phyloP scores from a whole-genome alignment of 2,888 invertebrate species.

The Mayetiola destructor region DNA sequence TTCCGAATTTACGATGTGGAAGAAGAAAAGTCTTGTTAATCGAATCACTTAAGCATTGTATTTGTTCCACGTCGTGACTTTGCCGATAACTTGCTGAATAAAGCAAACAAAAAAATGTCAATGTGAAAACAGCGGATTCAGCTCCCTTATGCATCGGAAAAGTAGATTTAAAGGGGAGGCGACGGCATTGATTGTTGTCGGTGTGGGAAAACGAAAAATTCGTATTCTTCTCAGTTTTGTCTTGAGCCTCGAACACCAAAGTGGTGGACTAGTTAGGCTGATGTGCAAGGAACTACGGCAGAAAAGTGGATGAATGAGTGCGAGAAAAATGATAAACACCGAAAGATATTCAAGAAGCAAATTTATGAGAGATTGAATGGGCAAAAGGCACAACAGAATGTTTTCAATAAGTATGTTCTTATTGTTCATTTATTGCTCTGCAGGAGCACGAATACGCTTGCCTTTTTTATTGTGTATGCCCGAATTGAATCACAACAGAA shows the following conservation, averaged over 20 bases:
- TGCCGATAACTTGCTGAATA: too few relatives aligned
- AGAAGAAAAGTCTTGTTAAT: not conserved
- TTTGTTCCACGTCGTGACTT: too few relatives aligned
- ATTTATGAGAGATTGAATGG: not conserved
- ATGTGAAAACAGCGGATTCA: not conserved
- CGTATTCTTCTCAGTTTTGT: too few relatives aligned
- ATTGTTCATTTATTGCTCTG: not conserved
- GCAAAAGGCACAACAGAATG: not conserved
- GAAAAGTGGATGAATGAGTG: too few relatives aligned
- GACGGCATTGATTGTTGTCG: not conserved
- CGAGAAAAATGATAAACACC: too few relatives aligned
- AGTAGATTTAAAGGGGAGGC: not conserved
- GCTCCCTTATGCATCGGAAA: not conserved
- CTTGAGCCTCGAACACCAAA: too few relatives aligned
- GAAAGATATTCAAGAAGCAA: not conserved
- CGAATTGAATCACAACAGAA: too few relatives aligned
- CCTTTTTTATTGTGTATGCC: too few relatives aligned
- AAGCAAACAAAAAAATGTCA: not conserved
- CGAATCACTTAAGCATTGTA: not conserved
- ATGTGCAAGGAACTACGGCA: too few relatives aligned
- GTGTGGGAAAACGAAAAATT: conserved; percentile 2
- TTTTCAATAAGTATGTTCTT: not conserved
- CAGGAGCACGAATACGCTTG: too few relatives aligned
- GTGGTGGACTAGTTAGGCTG: too few relatives aligned
- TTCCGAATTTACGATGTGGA: not conserved